Base-by-base conservation (phyloP, 2,113 vertebrate genomes). In the Orycteropus afer region DNA sequence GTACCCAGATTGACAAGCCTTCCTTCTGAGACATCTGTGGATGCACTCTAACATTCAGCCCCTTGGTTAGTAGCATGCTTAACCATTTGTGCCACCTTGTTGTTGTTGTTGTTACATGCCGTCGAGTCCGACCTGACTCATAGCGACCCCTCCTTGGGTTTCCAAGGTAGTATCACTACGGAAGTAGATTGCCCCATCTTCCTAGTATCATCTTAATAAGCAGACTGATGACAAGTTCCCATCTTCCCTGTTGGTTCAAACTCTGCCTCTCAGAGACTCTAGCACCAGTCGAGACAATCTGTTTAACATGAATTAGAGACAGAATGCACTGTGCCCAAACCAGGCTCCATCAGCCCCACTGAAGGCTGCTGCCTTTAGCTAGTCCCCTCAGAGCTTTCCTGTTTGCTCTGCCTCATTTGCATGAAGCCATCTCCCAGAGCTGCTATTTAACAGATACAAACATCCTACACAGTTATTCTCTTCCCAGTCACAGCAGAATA, bases 381-480 rank as follows among this genome's bases (percentile, higher is more conserved):
- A 0, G 6, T 76, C 80, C 45, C 69, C 57, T 32, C 10, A 0
- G 4, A 25, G 32, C 22, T 82, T 65, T 86, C 34, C 22, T 63
- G 3, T 49, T 51, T 40, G 49, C 20, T 91, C 86, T 59, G 14
- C 80, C 63, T 91, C 74, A n/a, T 85, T 93, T 53, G 13, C 29
- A 1, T 23, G 71, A 81, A 96, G 45, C 65, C 4, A 8, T 71
- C 59, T 93, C 95, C 95, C 91, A 76, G 95, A 82, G 93, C 87
- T 92, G 85, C 79, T 0, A 0, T 76, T 67, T 13, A 37, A 32
- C 83, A 91, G 93, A 90, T 69, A 80, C 76, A 73, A 95, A 47
- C 93, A 90, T 76, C 65, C 89, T 76, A 32, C 61, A 77, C 69
- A 73, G 63, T 94, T 77, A 90, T 40, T 93, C 85, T 94, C 61